Base-by-base conservation (phyloP, 2,113 vertebrate genomes). In the Rhinoderma darwinii region DNA sequence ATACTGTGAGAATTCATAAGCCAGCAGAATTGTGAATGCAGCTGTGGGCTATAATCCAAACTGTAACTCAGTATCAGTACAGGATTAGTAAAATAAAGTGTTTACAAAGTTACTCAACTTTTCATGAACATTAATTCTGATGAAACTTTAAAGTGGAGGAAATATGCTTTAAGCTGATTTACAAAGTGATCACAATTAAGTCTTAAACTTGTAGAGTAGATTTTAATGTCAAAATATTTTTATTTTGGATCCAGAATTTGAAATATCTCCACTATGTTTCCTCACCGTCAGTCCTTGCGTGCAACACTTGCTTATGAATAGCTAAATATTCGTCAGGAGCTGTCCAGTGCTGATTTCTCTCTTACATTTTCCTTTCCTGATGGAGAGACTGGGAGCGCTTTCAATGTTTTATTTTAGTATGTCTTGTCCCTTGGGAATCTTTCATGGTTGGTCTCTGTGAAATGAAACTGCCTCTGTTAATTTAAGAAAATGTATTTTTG, bases 341-440 rank as follows among this genome's bases (percentile, higher is more conserved):
- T 77, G 74, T 77, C 43, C 47, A 54, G 47, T 78, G 27, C 76
- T 78, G 30, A 50, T 43, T 30, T 47, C 5, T 50, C 30, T 22
- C n/a, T 77, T 41, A 35, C 27, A 17, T 20, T 78, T 78, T 5
- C 18, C 32, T 50, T 75, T n/a, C 15, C 11, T 44, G 14, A 14
- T 44, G 25, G n/a, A 47, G 74, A 30, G 43, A 76, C 27, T 35
- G 75, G 47, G 20, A 37, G 17, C 14, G 8, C 27, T 37, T 47
- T 77, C 27, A 11, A 32, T 22, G 43, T 30, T 76, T 47, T 76
- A 78, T 56, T 80, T 80, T 39, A 59, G 51, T 59, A 59, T 80
- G 8, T 80, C 25, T 59, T 37, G 9, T 39, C 77, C 17, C 51
- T 35, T 35, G 47, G 47, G 76, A 78, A 32, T 30, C 30, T 54